Evolutionary conservation across 2,113 vertebrate genomes (phyloP), one percentile per base, ranked within the genome.

Genomic region (Tragelaphus strepsiceros): DNA sequence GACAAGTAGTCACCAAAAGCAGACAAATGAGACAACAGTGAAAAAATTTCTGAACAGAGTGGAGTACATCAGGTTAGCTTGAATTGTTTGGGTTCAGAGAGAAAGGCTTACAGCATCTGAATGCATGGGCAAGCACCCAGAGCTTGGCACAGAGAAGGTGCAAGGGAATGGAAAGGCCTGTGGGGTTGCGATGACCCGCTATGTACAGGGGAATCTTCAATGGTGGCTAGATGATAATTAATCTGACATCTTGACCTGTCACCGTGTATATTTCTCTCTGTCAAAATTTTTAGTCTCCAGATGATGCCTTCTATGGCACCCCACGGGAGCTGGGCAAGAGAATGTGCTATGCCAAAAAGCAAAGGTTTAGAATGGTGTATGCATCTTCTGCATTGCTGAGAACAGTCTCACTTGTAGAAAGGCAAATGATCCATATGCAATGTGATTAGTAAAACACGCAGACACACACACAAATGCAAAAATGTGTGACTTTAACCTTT

Each of bases 1-100:
- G 97, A 86, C 95, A 98, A 97, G 58, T 87, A 97, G 59, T 95
- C 90, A 80, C 87, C 28, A 30, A 56, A 74, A 92, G 83, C 90
- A 97, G 95, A 97, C 89, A 81, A 46, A 64, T 3, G 62, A 96
- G 59, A 89, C 53, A 81, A 39, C 81, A 85, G 85, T 46, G n/a
- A 56, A 43, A 86, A 82, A 91, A n/a, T 96, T 59, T 93, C 62
- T 24, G 56, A 62, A 59, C 7, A 0, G n/a, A 35, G 35, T 11
- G 28, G 3, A 78, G 30, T 2, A 0, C 22, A 46, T 54, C 21
- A 7, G 26, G 74, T 43, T 59, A 56, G 24, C 53, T 9, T 7
- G 53, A 39, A 3, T 15, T 17, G 3, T 7, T 3, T 9, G 67
- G 61, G 30, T n/a, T 59, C 54, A 15, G 15, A 53, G 49, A 71